Conservation (phyloP, 2,113 vertebrate species). For the Sprattus sprattus region DNA sequence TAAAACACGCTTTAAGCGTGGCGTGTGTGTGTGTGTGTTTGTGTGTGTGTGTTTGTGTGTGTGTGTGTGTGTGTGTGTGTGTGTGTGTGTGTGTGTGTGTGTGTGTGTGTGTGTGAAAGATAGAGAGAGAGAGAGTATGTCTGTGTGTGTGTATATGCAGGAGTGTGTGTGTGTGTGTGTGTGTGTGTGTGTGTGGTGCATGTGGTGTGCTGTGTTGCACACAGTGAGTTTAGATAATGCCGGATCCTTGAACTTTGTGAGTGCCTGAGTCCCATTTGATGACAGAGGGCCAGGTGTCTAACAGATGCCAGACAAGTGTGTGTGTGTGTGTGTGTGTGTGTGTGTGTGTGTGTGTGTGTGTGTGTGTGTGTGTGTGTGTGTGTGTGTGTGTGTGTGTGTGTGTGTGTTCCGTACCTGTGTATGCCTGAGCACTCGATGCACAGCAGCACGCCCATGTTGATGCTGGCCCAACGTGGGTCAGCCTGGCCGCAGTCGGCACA, state of each 20-base stretch:
- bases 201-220: too few relatives aligned
- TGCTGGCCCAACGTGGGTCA: slow-evolving; percentile 96
- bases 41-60: not conserved
- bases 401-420: slow-evolving; percentile 76
- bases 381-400: slow-evolving; percentile 1
- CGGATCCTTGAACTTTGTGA: too few relatives aligned
- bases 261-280: not conserved
- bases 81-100: not conserved
- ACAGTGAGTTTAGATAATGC: too few relatives aligned
- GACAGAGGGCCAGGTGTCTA: not conserved
- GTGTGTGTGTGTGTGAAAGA: too few relatives aligned
- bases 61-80: not conserved
- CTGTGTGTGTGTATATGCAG: too few relatives aligned
- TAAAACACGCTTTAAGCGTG: slow-evolving; percentile 26
- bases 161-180: too few relatives aligned
- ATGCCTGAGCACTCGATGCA: slow-evolving; percentile 98
- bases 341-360: not conserved
- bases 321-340: too few relatives aligned
- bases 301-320: not conserved
- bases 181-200: too few relatives aligned
- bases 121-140: too few relatives aligned
- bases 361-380: slow-evolving; percentile 2
- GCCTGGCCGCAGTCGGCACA: slow-evolving; percentile 93
- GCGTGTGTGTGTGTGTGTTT: not conserved
- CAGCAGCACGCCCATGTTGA: slow-evolving; percentile 93